Conservation (phyloP, 2,113 vertebrate species). For the Eudyptes chrysolophus region DNA sequence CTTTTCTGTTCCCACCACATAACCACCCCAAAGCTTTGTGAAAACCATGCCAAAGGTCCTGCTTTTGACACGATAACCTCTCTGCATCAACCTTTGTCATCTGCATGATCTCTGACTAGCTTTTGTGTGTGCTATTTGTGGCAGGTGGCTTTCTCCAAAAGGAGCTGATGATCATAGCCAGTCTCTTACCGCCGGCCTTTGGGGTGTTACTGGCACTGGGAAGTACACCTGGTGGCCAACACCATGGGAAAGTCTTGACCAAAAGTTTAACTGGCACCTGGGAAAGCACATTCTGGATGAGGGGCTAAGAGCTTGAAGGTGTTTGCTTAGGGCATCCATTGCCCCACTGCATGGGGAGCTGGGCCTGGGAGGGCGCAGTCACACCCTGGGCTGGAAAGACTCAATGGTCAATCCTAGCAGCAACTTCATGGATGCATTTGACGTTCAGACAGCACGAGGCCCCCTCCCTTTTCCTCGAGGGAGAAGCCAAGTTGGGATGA, state of each 20-base stretch:
- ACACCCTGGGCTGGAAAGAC: not conserved
- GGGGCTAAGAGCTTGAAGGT: not conserved
- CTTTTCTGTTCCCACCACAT: not conserved
- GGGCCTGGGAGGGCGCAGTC: not conserved
- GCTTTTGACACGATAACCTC: not conserved
- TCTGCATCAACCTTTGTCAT: not conserved
- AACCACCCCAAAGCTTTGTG: not conserved
- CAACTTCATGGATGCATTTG: not conserved
- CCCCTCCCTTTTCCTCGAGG: not conserved
- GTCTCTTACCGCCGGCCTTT: accelerated
- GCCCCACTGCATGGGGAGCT: not conserved
- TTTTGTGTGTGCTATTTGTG: not conserved
- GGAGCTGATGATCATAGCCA: not conserved
- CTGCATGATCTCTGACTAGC: not conserved
- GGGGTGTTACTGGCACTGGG: accelerated
- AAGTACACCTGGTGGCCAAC: not conserved
- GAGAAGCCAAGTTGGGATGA: not conserved
- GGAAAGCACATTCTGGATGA: not conserved
- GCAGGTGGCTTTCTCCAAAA: not conserved
- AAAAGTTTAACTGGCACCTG: not conserved
- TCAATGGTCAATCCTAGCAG: not conserved
- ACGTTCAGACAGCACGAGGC: not conserved
- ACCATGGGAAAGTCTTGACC: not conserved
- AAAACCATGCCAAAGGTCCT: not conserved
- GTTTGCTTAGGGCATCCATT: not conserved